Percentiles rank a stretch among this genome's conserved stretches.
phyloP scores from a whole-genome alignment of 2,888 invertebrate genomes.

The Spilarctia lutea region DNA sequence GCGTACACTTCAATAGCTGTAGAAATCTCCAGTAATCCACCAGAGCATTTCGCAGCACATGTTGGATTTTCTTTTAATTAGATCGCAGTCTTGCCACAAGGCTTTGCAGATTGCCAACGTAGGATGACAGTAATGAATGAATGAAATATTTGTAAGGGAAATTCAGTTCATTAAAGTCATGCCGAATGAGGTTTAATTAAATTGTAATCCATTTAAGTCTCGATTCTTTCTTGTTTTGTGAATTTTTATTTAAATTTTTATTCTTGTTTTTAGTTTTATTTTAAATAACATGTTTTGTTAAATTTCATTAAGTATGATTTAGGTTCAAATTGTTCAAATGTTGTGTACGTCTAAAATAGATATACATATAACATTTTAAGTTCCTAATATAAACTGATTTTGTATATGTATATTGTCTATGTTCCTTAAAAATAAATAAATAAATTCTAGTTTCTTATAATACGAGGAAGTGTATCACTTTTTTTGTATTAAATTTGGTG shows the following conservation, averaged over 20 bases:
- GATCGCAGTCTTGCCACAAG: constrained; percentile 5
- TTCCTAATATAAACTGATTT: too few relatives aligned
- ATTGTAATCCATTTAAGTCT: not conserved
- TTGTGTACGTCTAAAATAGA: too few relatives aligned
- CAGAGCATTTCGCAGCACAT: constrained; percentile 4
- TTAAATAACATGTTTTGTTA: too few relatives aligned
- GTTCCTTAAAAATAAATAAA: too few relatives aligned
- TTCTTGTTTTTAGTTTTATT: too few relatives aligned
- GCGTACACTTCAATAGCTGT: not conserved
- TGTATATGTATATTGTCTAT: too few relatives aligned
- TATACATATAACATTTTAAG: too few relatives aligned
- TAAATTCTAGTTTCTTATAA: too few relatives aligned
- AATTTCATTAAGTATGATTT: too few relatives aligned
- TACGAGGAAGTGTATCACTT: not conserved
- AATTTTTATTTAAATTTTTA: too few relatives aligned
- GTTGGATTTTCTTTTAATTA: constrained; percentile 20
- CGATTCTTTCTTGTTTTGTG: too few relatives aligned
- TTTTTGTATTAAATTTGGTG: not conserved
- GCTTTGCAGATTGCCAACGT: constrained; percentile 10
- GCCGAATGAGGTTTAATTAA: not conserved
- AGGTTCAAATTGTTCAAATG: too few relatives aligned
- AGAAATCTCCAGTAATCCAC: not conserved
- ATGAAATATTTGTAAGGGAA: constrained; percentile 4
- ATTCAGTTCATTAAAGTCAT: constrained; percentile 4
- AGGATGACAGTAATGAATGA: constrained; percentile 5